phyloP scores from a whole-genome alignment of 2,113 vertebrate species.

The Cavia porcellus region DNA sequence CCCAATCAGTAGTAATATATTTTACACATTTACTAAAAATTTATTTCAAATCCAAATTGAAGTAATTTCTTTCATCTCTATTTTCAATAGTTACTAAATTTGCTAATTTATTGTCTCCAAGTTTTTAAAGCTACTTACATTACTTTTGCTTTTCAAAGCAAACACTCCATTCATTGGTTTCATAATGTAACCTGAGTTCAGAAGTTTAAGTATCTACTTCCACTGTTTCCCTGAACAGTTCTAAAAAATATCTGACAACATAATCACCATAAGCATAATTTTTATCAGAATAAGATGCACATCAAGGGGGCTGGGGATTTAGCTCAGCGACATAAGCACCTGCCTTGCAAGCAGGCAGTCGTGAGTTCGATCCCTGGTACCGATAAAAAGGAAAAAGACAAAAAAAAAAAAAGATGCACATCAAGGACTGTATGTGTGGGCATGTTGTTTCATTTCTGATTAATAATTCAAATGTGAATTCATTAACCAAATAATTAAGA shows the following conservation, averaged over 20 bases:
- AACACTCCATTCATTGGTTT: background rate
- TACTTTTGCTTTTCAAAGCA: background rate
- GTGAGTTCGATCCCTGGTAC: too few species aligned
- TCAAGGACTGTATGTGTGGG: background rate
- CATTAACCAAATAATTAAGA: background rate
- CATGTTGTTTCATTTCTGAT: background rate
- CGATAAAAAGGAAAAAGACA: too few species aligned
- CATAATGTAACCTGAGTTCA: background rate
- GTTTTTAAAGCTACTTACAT: background rate
- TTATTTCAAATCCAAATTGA: background rate
- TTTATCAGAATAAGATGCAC: background rate
- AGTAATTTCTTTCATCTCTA: background rate
- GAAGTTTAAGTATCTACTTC: background rate
- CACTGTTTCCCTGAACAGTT: background rate
- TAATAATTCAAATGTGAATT: slow-evolving; percentile 27
- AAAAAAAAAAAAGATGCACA: background rate
- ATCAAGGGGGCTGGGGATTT: background rate
- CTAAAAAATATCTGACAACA: slow-evolving; percentile 27
- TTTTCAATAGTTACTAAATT: background rate
- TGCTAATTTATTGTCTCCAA: background rate
- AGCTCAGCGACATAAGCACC: too few species aligned
- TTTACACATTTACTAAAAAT: background rate
- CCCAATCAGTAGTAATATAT: background rate
- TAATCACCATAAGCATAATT: background rate
- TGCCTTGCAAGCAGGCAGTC: too few species aligned